Evolutionary conservation across 2,113 vertebrate species (phyloP).

Genomic region (Scopus umbretta): DNA sequence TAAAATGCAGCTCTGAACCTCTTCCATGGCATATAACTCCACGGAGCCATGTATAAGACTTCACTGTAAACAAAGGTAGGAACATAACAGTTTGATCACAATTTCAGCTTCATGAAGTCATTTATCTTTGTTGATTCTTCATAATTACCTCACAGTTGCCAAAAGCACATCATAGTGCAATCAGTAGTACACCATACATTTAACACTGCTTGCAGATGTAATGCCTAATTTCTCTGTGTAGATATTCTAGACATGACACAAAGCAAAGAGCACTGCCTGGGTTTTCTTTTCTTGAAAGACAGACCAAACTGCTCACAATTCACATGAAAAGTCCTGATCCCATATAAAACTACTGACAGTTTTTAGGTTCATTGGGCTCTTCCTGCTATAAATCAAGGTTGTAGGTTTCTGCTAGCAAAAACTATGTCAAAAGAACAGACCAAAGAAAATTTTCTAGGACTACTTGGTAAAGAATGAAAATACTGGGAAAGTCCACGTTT

Average conservation of each 20-base stretch:
- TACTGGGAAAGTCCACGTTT: neutral
- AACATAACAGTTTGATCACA: neutral
- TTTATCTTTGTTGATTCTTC: neutral
- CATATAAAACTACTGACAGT: rapidly evolving
- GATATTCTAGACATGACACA: neutral
- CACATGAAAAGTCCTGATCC: neutral
- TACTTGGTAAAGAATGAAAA: neutral
- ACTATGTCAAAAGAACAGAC: rapidly evolving
- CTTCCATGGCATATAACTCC: neutral
- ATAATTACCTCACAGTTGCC: neutral
- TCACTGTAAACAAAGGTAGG: neutral
- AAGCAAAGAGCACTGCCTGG: neutral
- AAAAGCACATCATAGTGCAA: rapidly evolving
- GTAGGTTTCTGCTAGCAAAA: neutral
- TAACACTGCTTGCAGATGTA: neutral
- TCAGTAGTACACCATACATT: rapidly evolving
- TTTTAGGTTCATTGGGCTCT: neutral
- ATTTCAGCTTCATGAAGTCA: neutral
- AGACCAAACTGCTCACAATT: neutral
- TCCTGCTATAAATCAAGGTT: neutral
- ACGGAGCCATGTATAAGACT: rapidly evolving
- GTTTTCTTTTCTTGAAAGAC: neutral
- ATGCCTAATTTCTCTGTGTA: rapidly evolving
- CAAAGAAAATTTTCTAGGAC: no score
- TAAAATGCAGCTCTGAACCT: neutral